Conservation (phyloP, 2,113 vertebrate species). For the Mungos mungo region DNA sequence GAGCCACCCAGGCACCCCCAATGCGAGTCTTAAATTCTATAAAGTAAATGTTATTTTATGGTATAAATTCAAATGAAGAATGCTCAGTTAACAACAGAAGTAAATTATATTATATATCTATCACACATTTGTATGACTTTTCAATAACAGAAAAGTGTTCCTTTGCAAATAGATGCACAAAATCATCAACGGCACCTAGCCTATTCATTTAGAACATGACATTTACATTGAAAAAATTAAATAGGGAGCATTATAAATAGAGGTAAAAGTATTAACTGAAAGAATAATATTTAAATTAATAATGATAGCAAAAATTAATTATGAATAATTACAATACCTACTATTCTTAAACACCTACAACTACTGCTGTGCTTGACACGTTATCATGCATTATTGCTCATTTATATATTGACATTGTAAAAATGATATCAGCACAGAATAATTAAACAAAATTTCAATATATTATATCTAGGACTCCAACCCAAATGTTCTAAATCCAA, state of each 20-base stretch:
- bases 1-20: too few species aligned
- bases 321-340: not conserved
- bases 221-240: not conserved
- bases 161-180: not conserved
- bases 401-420: constrained; percentile 23
- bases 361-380: not conserved
- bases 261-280: not conserved
- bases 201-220: not conserved
- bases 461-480: not conserved
- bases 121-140: not conserved
- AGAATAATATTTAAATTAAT: not conserved
- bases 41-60: constrained; percentile 16
- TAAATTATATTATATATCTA: not conserved
- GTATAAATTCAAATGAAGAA: not conserved
- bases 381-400: not conserved
- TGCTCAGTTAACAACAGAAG: not conserved
- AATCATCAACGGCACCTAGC: not conserved
- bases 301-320: not conserved
- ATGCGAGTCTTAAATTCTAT: not conserved
- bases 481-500: not conserved
- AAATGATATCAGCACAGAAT: not conserved
- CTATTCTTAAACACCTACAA: not conserved
- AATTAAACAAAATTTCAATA: not conserved
- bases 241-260: not conserved
- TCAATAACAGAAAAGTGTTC: not conserved